Evolutionary conservation across 2,797 vertebrate species (phyloP), one percentile per base, ranked within the genome.

Genomic region (Halcyon chelicuti): DNA sequence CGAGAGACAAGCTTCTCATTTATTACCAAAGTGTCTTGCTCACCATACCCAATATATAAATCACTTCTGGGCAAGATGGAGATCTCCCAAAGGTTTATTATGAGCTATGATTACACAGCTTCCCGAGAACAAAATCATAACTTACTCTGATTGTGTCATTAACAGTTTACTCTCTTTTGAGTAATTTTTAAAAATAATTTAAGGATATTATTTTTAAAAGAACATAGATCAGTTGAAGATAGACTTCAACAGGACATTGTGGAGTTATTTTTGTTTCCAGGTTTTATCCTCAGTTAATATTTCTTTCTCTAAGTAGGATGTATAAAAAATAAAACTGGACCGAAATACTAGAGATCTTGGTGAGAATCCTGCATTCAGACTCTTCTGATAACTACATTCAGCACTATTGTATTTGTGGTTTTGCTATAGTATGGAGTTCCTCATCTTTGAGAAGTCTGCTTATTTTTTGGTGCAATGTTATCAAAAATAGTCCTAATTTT

Each of bases 261-360:
- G 54, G 57, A 94, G 71, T 84, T 90, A 93, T 94, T 96, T 93
- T 94, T 92, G 85, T 95, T 94, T 74, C 86, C 63, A 75, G 81
- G n/a, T 94, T 96, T 95, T 95, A 94, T 88, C 71, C 25, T 80
- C 46, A n/a, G 39, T 78, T 91, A 77, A 35, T 96, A 96, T 96
- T 94, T 97, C 91, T 87, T 92, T 31, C 39, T 79, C 40, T 63
- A 26, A 67, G 60, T 68, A 80, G 61, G 57, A 70, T 2, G 25
- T 29, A 58, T 35, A 33, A 79, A 84, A 95, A 80, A 66, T 49
- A 88, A 88, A 93, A 73, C 73, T 80, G 76, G 35, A 47, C 15
- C 68, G 35, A 79, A 90, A 65, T 26, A 47, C 33, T 23, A 44
- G 29, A n/a, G 9, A 15, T 28, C 23, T 60, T 65, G 22, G 58